Conservation (phyloP, 2,888 invertebrate genomes). For the Diloba caeruleocephala region DNA sequence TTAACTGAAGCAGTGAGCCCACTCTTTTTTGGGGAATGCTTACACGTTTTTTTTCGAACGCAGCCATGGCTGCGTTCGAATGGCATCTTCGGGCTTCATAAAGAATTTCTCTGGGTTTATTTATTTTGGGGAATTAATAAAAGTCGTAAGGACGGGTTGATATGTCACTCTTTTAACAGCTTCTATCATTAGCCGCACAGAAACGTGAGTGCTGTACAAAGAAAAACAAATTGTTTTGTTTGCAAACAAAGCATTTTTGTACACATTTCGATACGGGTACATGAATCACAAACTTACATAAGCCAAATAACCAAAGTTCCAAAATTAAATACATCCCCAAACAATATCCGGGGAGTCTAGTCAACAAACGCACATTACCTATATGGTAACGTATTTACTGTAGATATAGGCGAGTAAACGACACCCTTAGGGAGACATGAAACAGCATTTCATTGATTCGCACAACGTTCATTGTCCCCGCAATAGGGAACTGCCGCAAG, state of each 20-base stretch:
- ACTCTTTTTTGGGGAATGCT: no score
- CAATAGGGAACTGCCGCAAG: constrained; percentile 29
- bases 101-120: no score
- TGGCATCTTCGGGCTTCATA: no score
- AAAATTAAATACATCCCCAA: constrained; percentile 29
- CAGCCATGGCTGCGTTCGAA: no score
- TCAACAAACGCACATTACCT: constrained; percentile 29
- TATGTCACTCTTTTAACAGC: no score
- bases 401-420: constrained; percentile 36
- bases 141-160: no score
- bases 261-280: constrained; percentile 3
- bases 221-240: no score
- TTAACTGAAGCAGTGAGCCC: no score
- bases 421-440: constrained; percentile 54
- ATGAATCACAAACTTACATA: constrained; percentile 3
- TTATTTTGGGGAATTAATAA: no score
- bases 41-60: no score
- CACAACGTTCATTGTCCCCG: constrained; percentile 57
- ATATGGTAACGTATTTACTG: background rate
- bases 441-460: constrained; percentile 64
- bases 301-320: constrained; percentile 11
- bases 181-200: no score
- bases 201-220: no score
- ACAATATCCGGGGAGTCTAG: constrained; percentile 38
- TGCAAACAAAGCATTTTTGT: constrained; percentile 3